Base-by-base conservation (phyloP, 1,140 invertebrate species). In the Drepana arcuata region DNA sequence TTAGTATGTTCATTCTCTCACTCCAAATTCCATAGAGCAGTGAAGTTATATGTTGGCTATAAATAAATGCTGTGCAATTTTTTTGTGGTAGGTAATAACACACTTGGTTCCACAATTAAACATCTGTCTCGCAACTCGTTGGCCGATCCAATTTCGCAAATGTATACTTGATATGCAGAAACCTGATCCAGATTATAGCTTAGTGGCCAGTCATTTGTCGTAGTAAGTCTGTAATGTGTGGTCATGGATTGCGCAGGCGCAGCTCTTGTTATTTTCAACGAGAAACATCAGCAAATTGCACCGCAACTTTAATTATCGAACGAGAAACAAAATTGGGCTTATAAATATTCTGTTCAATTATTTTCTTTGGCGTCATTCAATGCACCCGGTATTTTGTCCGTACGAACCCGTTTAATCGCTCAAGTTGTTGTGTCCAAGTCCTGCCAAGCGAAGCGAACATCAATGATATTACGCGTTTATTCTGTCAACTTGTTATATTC, bases 201-300 rank as follows among this genome's bases (percentile, higher is more conserved):
- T 61, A 46, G 44, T 54, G 42, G 42, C 25, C 6, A 43, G 50
- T 51, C 62, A 63, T 68, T 70, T 73, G 67, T 80, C 64, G 68
- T 74, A 53, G n/a, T n/a, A n/a, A n/a, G 53, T 42, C 54, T 64
- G 57, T 53, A 61, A 61, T 67, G 60, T 57, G 60, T 46, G 53
- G 55, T 62, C 51, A 58, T 37, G 46, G 28, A 48, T 66, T 62
- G 62, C 62, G 55, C 55, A 23, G 39, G 48, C 69, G 60, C 66
- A 59, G 58, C 64, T 72, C 55, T 69, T 75, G 72, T 74, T 74
- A 80, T 80, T 80, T 71, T 23, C 53, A 52, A 52, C 36, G 27
- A 46, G 51, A 75, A 80, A 78, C 75, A 58, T 60, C 59, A 32
- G 65, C 50, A 77, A 81, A 78, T 81, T 81, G 78, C 58, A 81